Conservation (phyloP, 2,888 invertebrate species). For the Sympetrum striolatum region DNA sequence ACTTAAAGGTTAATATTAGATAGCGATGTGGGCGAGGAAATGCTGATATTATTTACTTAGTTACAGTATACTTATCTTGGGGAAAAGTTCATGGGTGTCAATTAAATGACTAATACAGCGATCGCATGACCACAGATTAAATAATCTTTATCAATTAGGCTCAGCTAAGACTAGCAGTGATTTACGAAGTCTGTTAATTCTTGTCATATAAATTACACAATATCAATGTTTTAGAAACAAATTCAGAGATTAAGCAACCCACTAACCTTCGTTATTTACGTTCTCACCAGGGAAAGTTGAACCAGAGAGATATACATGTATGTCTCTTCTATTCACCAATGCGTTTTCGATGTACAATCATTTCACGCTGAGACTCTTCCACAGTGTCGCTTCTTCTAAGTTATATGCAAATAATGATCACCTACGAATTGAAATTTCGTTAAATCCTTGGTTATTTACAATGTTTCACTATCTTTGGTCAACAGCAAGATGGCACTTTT, state of each 20-base stretch:
- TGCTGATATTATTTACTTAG: too few species aligned
- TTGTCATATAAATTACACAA: too few species aligned
- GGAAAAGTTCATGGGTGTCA: too few species aligned
- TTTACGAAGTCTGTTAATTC: too few species aligned
- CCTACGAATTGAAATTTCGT: not conserved
- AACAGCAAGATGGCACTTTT: conserved; percentile 26
- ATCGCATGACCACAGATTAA: too few species aligned
- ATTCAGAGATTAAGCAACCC: not conserved
- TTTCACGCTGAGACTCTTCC: not conserved
- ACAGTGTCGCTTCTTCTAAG: not conserved
- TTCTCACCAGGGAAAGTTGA: conserved; percentile 7
- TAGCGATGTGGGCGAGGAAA: too few species aligned
- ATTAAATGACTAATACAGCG: too few species aligned
- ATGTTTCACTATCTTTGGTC: not conserved
- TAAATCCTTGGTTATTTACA: not conserved
- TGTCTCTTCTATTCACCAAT: not conserved
- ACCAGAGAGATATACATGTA: not conserved
- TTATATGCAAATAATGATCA: not conserved
- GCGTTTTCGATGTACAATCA: not conserved
- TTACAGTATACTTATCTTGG: too few species aligned
- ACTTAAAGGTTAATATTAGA: too few species aligned
- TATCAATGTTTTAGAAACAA: too few species aligned
- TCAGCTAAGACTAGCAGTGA: too few species aligned
- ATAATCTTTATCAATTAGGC: too few species aligned
- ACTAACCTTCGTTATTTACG: conserved; percentile 32